Base-by-base conservation (phyloP, 1,140 invertebrate genomes). In the Cotesia chilonis region DNA sequence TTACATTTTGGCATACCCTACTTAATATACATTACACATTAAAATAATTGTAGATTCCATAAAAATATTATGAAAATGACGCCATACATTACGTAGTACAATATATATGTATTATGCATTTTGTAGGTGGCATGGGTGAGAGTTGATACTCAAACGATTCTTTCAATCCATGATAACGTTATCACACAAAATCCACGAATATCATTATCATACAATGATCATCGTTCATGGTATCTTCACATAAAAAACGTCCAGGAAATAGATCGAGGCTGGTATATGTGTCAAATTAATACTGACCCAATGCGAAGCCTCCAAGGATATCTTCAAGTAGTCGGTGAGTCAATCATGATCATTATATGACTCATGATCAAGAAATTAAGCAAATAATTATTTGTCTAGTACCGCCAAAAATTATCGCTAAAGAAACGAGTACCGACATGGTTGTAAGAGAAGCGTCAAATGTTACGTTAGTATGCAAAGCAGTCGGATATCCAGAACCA, bases 121-220 rank as follows among this genome's bases (percentile, higher is more conserved):
- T 84, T 84, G 47, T 81, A 96, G 94, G 93, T 97, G 74, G 95
- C 95, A 70, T 96, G 95, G 94, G 94, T 96, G 4, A 88, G 94
- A 41, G 94, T 96, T 37, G 95, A 96, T 80, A 96, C 95, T 1
- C 95, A 97, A 84, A 95, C 95, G 3, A 96, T 96, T 76, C 87
- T 96, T 37, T 95, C 94, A 35, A 96, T 96, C 77, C 95, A 96
- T 80, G 92, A 94, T 83, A 93, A 94, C 80, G 94, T 96, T 55
- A 95, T 96, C 76, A 95, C 94, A 2, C 92, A 95, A 83, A 96
- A 96, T 85, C 91, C 93, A 4, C 90, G 95, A 74, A 94, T 97
- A 74, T 92, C 92, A 7, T 87, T 96, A 55, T 92, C 94, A 17
- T 95, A 93, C 86, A 96, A 94, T 81, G 94, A 96, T 82, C 94